Percentiles rank a stretch among this genome's conserved stretches.
Evolutionary conservation across 1,140 invertebrate species (phyloP).

Genomic region (Rhyzopertha dominica): DNA sequence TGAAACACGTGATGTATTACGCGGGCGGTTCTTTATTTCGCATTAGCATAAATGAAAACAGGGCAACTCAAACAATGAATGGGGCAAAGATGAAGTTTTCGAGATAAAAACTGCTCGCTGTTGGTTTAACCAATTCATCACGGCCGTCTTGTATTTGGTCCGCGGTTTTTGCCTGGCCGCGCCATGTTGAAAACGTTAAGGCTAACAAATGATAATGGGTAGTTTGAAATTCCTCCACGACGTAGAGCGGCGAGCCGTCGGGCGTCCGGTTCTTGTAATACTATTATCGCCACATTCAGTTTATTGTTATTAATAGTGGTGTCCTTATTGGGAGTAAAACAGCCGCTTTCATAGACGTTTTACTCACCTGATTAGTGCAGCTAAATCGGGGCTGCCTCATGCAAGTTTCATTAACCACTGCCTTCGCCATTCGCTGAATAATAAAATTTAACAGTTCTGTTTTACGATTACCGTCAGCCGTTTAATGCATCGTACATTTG

Average conservation of each 20-base stretch:
- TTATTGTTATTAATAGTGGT: conserved; percentile 47
- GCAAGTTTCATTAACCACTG: conserved; percentile 33
- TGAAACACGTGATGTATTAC: no score
- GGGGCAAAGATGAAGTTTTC: no score
- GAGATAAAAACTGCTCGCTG: no score
- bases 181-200: conserved; percentile 29
- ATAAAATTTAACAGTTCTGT: conserved; percentile 37
- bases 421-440: conserved; percentile 29
- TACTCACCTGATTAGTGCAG: conserved; percentile 41
- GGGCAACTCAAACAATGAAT: no score
- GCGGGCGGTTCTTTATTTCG: no score
- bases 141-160: no score
- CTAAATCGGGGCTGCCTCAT: conserved; percentile 20
- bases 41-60: no score
- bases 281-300: conserved; percentile 46
- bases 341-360: conserved; percentile 36
- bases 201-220: conserved; percentile 43
- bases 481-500: conserved; percentile 33
- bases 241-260: conserved; percentile 13
- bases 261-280: conserved; percentile 37
- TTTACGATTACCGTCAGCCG: conserved; percentile 28
- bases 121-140: no score
- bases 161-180: conserved; percentile 24
- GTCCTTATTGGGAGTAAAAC: conserved; percentile 41
- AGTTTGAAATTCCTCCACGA: conserved; percentile 39